Base-by-base conservation (phyloP, 2,113 vertebrate genomes). In the Phylloscopus whistleri region DNA sequence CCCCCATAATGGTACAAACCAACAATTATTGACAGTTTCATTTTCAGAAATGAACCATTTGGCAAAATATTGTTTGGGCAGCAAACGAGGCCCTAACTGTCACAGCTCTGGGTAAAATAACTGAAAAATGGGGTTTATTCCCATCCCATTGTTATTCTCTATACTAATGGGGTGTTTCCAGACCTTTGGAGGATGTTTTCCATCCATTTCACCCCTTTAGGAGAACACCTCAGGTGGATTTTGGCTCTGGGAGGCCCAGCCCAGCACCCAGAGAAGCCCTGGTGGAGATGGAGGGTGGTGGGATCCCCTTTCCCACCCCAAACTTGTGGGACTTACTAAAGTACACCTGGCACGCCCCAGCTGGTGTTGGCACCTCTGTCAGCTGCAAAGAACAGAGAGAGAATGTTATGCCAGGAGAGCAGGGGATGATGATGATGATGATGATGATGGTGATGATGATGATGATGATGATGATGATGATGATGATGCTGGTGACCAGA, bases 61-160 rank as follows among this genome's bases (percentile, higher is more conserved):
- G 21, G 13, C 18, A 58, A 74, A 56, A 46, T 41, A 49, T 4
- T 19, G 1, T 85, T 41, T 19, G 37, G 46, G 73, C 28, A 53
- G 39, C 18, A 78, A 69, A n/a, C 0, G 0, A 13, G 41, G n/a
- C n/a, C 78, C 21, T 31, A 43, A 41, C 46, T 41, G 5, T 8
- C n/a, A 7, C 0, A 11, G 10, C 1, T 52, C 6, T 8, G 43
- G 62, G 28, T 28, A 27, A 68, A 68, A 48, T 5, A 39, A 18
- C 24, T 27, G 39, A 31, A 70, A 70, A 60, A 4, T 2, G 7
- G 23, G 62, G 3, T 66, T 76, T 26, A 28, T 39, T 46, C 11
- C 28, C 46, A 59, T 24, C 20, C 37, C n/a, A 17, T 39, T 37
- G 4, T 52, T 21, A 18, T 53, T 39, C 13, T 59, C 9, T 68